Percentiles rank a stretch among this genome's conserved stretches.
Conservation (phyloP, 2,113 vertebrate genomes). For the Egretta garzetta region DNA sequence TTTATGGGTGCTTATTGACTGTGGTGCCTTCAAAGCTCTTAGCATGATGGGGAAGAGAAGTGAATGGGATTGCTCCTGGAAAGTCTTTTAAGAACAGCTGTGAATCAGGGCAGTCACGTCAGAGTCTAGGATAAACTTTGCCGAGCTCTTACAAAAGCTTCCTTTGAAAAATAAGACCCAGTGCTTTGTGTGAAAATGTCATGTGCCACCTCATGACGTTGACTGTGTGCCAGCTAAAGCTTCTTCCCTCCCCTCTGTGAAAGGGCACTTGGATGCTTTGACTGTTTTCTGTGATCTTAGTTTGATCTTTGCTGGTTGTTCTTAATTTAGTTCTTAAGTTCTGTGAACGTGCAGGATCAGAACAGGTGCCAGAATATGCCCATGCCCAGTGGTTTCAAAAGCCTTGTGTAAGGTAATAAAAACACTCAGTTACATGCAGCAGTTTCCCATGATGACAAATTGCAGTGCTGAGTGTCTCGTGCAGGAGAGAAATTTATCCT, state of each 20-base stretch:
- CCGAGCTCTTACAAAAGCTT: conserved; percentile 7
- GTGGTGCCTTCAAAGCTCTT: conserved; percentile 34
- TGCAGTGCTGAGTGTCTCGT: background rate
- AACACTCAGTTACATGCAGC: background rate
- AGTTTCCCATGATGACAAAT: background rate
- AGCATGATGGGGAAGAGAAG: background rate
- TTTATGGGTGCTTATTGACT: conserved; percentile 68
- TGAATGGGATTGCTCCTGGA: conserved; percentile 42
- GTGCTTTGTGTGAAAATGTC: conserved; percentile 31
- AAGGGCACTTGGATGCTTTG: background rate
- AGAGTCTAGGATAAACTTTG: conserved; percentile 40
- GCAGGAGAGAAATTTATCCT: background rate
- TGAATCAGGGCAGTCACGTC: background rate
- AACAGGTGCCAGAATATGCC: background rate
- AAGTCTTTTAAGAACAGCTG: conserved; percentile 45
- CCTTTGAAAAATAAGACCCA: background rate
- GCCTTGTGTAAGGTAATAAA: background rate
- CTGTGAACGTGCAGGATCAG: background rate
- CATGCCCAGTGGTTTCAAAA: background rate
- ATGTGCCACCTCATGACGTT: background rate
- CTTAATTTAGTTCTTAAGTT: background rate
- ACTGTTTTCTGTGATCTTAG: background rate
- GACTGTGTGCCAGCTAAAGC: background rate
- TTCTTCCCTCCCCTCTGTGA: background rate
- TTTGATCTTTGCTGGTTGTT: conserved; percentile 2